Base-by-base conservation (phyloP, 2,113 vertebrate species). In the Myrmecophaga tridactyla region DNA sequence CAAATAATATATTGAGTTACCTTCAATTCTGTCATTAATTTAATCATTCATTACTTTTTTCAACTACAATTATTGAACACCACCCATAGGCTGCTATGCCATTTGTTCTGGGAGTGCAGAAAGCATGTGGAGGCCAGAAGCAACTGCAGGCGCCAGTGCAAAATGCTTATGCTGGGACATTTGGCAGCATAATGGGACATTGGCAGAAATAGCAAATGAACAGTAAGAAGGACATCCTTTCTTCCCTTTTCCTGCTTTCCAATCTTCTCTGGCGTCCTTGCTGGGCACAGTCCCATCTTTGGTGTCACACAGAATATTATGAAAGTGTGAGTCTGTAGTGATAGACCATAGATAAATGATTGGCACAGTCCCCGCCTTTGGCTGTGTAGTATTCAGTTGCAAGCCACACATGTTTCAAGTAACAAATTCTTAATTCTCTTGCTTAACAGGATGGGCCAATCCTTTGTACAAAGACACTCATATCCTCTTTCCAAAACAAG, bases 1-100 rank as follows among this genome's bases (percentile, higher is more conserved):
- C 87, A 84, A 90, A 72, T 77, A 87, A 73, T 41, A 51, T 65
- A 89, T n/a, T 94, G 51, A 72, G 4, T 62, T 85, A 77, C 46
- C 77, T 87, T 92, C 65, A 86, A 84, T 15, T 86, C 14, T 90
- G 76, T 83, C 11, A 77, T 83, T 87, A 3, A 78, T 83, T 76
- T 76, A 76, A 77, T 80, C 84, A 82, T 89, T 75, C 14, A 36
- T 70, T 62, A 14, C 11, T 53, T 69, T 90, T 94, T 77, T 25
- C 12, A 65, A 27, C 6, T 76, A n/a, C 6, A 51, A 65, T 58
- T 95, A 82, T 53, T 48, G 51, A 89, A 72, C 1, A 51, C 3
- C 5, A 60, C 21, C 76, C 13, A 21, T 90, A 85, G 12, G 31
- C 39, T 23, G n/a, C 17, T 88, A 87, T 89, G 23, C 29, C 14